Evolutionary conservation across 2,888 invertebrate genomes (phyloP).

Genomic region (Dryomyza anilis): DNA sequence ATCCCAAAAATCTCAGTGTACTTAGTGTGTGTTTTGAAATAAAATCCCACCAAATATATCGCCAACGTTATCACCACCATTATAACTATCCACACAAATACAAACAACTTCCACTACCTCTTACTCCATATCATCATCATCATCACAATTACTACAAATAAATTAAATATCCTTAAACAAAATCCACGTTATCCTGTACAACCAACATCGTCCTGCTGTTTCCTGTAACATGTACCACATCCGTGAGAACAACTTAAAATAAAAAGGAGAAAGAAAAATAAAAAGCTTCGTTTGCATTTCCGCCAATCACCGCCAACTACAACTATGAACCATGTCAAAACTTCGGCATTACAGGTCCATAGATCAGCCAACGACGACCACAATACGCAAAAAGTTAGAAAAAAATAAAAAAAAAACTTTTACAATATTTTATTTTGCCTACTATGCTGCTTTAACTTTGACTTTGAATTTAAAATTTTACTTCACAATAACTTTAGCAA

Average conservation of each 20-base stretch:
- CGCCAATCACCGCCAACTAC: slow-evolving; percentile 36
- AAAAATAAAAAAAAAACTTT: neutral
- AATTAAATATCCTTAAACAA: slow-evolving; percentile 7
- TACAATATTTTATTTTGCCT: neutral
- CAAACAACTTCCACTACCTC: neutral
- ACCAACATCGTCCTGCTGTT: slow-evolving; percentile 4
- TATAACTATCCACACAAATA: neutral
- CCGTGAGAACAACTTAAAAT: slow-evolving; percentile 15
- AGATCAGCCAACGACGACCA: slow-evolving; percentile 56
- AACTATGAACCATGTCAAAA: slow-evolving; percentile 73
- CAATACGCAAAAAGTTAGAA: slow-evolving; percentile 61
- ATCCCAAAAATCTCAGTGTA: neutral
- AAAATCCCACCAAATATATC: slow-evolving; percentile 26
- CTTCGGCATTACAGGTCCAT: slow-evolving; percentile 82
- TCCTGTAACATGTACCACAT: slow-evolving; percentile 1
- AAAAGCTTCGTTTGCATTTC: neutral
- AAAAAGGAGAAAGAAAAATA: neutral
- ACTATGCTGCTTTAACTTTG: neutral
- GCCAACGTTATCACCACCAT: neutral
- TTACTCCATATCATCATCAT: neutral
- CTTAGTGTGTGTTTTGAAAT: slow-evolving; percentile 6
- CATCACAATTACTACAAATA: slow-evolving; percentile 8
- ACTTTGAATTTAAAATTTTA: neutral
- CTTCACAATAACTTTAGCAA: neutral
- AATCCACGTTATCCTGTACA: too few species aligned